These are phyloP conservation scores for Porites australiensis DNA, from an alignment of 64 coral and sea anemone species.

Conservation along the genomic window DNA sequence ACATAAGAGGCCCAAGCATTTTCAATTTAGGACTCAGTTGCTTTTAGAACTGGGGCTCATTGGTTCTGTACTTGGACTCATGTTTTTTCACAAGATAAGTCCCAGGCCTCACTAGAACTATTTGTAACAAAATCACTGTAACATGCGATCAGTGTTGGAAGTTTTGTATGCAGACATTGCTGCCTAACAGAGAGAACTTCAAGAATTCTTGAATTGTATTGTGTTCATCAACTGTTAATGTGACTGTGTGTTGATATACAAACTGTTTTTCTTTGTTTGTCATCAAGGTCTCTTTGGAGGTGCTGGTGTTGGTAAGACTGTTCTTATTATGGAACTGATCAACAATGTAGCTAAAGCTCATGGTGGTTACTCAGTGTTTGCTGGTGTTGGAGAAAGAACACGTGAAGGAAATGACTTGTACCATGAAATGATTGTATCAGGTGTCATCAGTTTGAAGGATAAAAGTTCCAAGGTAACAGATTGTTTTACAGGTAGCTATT, in stretches of 20 bases:
- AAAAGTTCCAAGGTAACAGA: slow-evolving; percentile 90
- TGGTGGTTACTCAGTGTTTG: slow-evolving; percentile 99
- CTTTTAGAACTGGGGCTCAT: too few relatives aligned
- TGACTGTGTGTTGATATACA: not conserved
- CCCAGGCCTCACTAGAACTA: too few relatives aligned
- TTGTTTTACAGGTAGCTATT: too few relatives aligned
- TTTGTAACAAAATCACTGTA: too few relatives aligned
- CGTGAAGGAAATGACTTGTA: slow-evolving; percentile 99
- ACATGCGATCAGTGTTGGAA: too few relatives aligned
- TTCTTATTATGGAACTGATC: slow-evolving; percentile 97
- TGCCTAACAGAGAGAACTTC: too few relatives aligned
- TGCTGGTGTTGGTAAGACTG: slow-evolving; percentile 99
- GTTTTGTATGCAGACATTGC: too few relatives aligned
- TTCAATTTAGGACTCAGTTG: too few relatives aligned
- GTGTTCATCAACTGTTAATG: not conserved
- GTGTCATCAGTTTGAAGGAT: slow-evolving; percentile 97
- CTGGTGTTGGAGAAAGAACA: slow-evolving; percentile 98
- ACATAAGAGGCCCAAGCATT: too few relatives aligned
- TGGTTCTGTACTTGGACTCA: too few relatives aligned
- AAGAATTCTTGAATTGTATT: too few relatives aligned
- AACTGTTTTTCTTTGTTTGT: not conserved
- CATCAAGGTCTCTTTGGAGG: slow-evolving; percentile 95
- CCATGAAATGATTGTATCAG: slow-evolving; percentile 99
- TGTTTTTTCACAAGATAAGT: too few relatives aligned
- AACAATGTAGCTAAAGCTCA: slow-evolving; percentile 99